Percentiles rank a stretch among this genome's conserved stretches.
Conservation (phyloP, 2,113 vertebrate species). For the Pomatorhinus ruficollis region DNA sequence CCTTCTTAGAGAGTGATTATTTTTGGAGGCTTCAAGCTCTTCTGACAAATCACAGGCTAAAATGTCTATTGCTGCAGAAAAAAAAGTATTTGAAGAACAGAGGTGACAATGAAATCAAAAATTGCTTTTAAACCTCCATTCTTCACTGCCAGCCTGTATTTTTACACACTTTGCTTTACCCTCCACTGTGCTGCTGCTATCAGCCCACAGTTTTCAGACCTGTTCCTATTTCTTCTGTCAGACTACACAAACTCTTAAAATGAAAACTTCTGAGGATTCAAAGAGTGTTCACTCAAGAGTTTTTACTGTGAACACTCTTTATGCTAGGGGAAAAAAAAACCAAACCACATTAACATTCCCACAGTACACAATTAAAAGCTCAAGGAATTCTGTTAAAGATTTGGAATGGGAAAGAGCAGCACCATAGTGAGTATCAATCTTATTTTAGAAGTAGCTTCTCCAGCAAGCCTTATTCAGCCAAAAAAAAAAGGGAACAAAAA, state of each 20-base stretch:
- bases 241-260: not conserved
- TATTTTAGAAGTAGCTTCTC: not conserved
- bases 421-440: not conserved
- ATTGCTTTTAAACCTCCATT: not conserved
- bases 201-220: not conserved
- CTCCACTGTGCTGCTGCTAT: not conserved
- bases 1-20: not conserved
- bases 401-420: not conserved
- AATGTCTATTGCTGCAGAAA: not conserved
- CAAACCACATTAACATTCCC: not conserved
- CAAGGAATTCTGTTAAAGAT: not conserved
- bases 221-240: not conserved
- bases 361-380: not conserved
- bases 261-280: not conserved
- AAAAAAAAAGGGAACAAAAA: not conserved
- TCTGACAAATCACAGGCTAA: not conserved
- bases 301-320: not conserved
- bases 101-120: not conserved
- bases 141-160: not conserved
- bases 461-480: not conserved
- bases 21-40: not conserved
- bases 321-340: rapidly evolving
- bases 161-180: not conserved
- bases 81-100: not conserved
- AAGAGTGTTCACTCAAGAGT: rapidly evolving